Conservation (phyloP, 2,888 invertebrate species). For the Perithous albicinctus region DNA sequence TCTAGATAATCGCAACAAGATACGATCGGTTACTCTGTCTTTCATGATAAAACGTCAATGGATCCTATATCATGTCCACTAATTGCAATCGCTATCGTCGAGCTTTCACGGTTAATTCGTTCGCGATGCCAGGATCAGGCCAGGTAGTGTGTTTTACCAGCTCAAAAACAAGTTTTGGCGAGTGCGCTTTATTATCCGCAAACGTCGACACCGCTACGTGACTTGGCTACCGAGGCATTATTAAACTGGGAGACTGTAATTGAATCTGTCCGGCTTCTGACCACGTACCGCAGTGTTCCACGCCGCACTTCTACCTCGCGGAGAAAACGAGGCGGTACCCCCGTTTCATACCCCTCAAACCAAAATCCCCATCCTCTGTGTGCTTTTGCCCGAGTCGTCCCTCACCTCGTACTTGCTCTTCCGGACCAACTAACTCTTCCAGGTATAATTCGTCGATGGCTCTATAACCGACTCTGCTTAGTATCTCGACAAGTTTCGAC, state of each 20-base stretch:
- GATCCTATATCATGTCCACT: slow-evolving; percentile 10
- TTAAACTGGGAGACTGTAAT: slow-evolving; percentile 76
- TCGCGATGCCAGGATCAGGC: slow-evolving; percentile 30
- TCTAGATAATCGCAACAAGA: slow-evolving; percentile 21
- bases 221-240: slow-evolving; percentile 75
- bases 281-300: slow-evolving; percentile 73
- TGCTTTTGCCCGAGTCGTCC: slow-evolving; percentile 43
- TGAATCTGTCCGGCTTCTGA: slow-evolving; percentile 78
- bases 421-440: slow-evolving; percentile 19
- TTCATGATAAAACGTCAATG: background rate
- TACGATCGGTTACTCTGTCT: slow-evolving; percentile 10
- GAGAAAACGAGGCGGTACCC: slow-evolving; percentile 41
- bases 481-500: slow-evolving; percentile 16
- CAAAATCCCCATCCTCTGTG: slow-evolving; percentile 35
- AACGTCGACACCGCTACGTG: slow-evolving; percentile 71
- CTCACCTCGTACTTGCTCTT: too few relatives aligned
- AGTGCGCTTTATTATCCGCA: slow-evolving; percentile 69
- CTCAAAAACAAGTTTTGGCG: slow-evolving; percentile 73
- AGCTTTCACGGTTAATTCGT: slow-evolving; percentile 47
- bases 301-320: slow-evolving; percentile 64
- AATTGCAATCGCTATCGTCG: slow-evolving; percentile 53
- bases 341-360: slow-evolving; percentile 28
- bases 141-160: slow-evolving; percentile 63
- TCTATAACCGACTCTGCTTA: slow-evolving; percentile 56
- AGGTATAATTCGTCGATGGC: slow-evolving; percentile 42